Evolutionary conservation across 2,888 invertebrate genomes (phyloP), one percentile per base, ranked within the genome.

Genomic region (Nymphalis c-album): DNA sequence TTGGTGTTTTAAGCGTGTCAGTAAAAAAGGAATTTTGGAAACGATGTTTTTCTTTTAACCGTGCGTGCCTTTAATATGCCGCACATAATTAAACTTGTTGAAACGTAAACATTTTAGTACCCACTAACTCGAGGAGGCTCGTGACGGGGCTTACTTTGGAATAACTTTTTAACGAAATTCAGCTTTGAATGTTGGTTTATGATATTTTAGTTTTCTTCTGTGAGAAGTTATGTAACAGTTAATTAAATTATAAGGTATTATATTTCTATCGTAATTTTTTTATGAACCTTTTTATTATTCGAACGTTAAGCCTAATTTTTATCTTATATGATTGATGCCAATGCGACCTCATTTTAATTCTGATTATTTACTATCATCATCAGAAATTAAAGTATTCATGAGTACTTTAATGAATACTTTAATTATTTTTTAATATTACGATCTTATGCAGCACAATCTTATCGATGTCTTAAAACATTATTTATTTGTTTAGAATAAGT

Each of bases 41-140:
- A 51, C 20, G 50, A 51, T 65, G 68, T 67, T 66, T 71, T 71
- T 69, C 67, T 66, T 73, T 68, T 40, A 40, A 40, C 40, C 61
- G 85, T 86, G 88, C 88, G 88, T 89, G 88, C 80, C 77, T 80
- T 79, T 83, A 82, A 85, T 81, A 82, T 75, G 75, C 75, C 80
- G 75, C 77, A 78, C 80, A 84, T 87, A 87, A 87, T 88, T 86
- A 87, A 79, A 80, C 82, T 85, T 82, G 79, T 78, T 78, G 79
- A 84, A 84, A 87, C 85, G 85, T 78, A 80, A 78, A 78, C 82
- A 83, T 80, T 80, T 71, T 80, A 85, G 85, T 85, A 84, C 84
- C 81, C 78, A 71, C 74, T 78, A 80, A 85, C 83, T 82, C 81
- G 78, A 83, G 79, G 76, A 83, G 84, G 78, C 84, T 76, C 71